Percentiles rank a stretch among this genome's conserved stretches.
phyloP scores from a whole-genome alignment of 2,113 vertebrate species.

The Peromyscus polionotus region DNA sequence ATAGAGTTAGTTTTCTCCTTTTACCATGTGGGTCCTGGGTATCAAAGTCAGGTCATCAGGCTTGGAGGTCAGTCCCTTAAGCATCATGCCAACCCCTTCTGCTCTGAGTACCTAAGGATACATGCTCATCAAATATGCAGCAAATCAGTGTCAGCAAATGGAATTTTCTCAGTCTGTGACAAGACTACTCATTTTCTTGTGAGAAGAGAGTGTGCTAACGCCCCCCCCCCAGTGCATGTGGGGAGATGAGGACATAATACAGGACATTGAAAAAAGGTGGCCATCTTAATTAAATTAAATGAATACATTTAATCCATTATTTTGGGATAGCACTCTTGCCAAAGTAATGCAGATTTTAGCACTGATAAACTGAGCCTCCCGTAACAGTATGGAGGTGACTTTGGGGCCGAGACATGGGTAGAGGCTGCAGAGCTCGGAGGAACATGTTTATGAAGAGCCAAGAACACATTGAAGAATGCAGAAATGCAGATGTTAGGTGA shows the following conservation, averaged over 20 bases:
- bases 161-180: not conserved
- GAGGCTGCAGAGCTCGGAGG: not conserved
- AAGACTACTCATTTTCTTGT: not conserved
- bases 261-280: not conserved
- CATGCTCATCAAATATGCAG: constrained; percentile 22
- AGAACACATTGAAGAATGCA: not conserved
- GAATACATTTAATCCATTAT: not conserved
- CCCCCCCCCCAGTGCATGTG: not conserved
- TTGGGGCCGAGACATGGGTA: not conserved
- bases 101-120: not conserved
- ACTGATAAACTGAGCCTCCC: not conserved
- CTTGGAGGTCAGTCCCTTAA: not conserved
- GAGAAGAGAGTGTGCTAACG: not conserved
- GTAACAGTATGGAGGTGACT: not conserved
- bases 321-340: not conserved
- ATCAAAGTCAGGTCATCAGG: not conserved
- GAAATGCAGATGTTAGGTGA: not conserved
- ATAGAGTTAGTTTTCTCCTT: not conserved
- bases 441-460: not conserved
- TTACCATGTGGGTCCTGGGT: not conserved
- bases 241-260: not conserved
- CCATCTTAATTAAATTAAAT: no score
- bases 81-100: not conserved
- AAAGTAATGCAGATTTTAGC: not conserved
- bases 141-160: constrained; percentile 22